A percentile compares a stretch with the other conserved stretches of the same genome.
These are phyloP conservation scores for Python bivittatus DNA, from an alignment of 2,113 vertebrate genomes.

Conservation along the genomic window DNA sequence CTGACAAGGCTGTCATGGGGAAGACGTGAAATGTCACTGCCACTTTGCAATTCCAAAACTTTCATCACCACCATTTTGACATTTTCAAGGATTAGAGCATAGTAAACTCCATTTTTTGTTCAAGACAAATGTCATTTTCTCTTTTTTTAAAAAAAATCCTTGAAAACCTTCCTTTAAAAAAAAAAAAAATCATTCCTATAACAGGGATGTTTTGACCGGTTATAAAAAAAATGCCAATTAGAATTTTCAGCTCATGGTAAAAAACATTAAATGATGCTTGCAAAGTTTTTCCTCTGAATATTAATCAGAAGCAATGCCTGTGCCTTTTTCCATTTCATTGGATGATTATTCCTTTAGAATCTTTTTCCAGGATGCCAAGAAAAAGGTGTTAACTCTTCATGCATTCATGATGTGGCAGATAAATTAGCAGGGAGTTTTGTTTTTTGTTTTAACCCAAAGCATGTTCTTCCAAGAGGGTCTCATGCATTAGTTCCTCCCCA, in stretches of 20 bases:
- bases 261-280: neutral
- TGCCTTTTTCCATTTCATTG: neutral
- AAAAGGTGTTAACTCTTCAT: neutral
- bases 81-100: neutral
- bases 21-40: conserved; percentile 11
- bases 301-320: neutral
- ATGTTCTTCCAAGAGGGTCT: neutral
- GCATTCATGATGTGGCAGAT: neutral
- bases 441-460: neutral
- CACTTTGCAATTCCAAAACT: conserved; percentile 9
- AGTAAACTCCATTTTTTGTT: conserved; percentile 10
- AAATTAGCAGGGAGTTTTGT: neutral
- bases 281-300: neutral
- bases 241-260: neutral
- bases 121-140: conserved; percentile 21
- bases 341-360: neutral
- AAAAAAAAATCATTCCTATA: neutral
- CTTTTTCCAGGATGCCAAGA: neutral
- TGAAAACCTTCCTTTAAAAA: neutral
- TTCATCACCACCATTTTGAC: conserved; percentile 17
- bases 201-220: neutral
- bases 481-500: neutral
- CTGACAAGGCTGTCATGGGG: conserved; percentile 11
- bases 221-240: conserved; percentile 10
- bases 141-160: neutral